Percentiles rank a stretch among this genome's conserved stretches.
phyloP scores from a whole-genome alignment of 1,140 invertebrate genomes.

The Acyrthosiphon pisum region DNA sequence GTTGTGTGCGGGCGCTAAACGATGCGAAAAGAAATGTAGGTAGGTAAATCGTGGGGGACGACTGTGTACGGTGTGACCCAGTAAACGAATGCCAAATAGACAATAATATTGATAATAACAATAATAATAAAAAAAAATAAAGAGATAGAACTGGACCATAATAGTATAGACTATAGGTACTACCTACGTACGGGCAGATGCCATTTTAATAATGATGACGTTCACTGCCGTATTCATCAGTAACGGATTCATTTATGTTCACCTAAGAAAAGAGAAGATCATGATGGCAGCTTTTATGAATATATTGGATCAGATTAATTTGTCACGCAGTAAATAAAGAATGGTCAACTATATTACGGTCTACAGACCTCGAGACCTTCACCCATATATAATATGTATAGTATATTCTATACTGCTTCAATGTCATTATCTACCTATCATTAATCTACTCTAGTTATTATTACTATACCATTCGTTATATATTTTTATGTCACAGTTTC shows the following conservation, averaged over 20 bases:
- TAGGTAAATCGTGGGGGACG: slow-evolving; percentile 18
- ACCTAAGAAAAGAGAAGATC: neutral
- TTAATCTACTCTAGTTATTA: neutral
- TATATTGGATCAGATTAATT: slow-evolving; percentile 19
- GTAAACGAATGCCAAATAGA: slow-evolving; percentile 8
- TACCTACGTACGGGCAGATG: neutral
- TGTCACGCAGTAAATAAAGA: neutral
- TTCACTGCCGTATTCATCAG: neutral
- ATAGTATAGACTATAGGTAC: neutral
- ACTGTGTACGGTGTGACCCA: neutral
- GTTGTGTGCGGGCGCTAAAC: neutral
- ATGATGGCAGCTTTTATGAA: neutral
- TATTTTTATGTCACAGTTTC: neutral
- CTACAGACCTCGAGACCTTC: slow-evolving; percentile 21
- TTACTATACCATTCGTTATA: neutral
- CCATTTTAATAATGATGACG: neutral
- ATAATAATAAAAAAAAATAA: neutral
- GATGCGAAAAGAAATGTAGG: slow-evolving; percentile 34
- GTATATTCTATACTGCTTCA: neutral
- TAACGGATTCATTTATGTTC: slow-evolving; percentile 18
- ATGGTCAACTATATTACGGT: neutral
- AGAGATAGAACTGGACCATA: neutral
- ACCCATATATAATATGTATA: neutral
- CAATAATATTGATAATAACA: neutral
- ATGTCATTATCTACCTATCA: neutral